Conservation (phyloP, 2,797 vertebrate species). For the Hydrocynus forskahlii region DNA sequence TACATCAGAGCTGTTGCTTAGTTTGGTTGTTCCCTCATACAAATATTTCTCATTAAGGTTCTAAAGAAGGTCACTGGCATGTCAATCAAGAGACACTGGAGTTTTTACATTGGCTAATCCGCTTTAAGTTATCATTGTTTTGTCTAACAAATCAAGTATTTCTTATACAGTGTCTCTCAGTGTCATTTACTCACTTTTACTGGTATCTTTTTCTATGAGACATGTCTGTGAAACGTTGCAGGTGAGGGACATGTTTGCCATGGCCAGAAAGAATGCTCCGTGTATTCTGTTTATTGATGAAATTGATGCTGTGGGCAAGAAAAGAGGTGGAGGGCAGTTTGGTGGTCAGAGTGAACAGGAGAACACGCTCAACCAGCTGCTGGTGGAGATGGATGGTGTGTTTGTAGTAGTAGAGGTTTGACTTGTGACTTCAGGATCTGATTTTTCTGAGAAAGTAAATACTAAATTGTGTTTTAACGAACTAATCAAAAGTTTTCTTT, state of each 20-base stretch:
- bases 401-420: not conserved
- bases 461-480: not conserved
- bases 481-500: too few species aligned
- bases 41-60: not conserved
- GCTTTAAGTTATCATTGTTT: not conserved
- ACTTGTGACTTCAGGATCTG: not conserved
- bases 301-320: slow-evolving; percentile 83
- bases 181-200: not conserved
- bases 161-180: too few species aligned
- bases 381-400: slow-evolving; percentile 85
- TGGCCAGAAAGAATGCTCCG: slow-evolving; percentile 81
- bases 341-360: slow-evolving; percentile 81
- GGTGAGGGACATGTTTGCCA: slow-evolving; percentile 81
- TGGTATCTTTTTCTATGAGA: not conserved
- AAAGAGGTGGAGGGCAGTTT: slow-evolving; percentile 72
- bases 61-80: not conserved
- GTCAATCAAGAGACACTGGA: not conserved
- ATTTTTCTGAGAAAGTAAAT: not conserved
- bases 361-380: slow-evolving; percentile 84
- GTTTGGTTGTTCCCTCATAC: not conserved
- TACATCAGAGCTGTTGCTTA: not conserved
- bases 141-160: not conserved
- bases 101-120: not conserved
- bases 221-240: slow-evolving; percentile 51
- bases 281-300: slow-evolving; percentile 88